Conservation (phyloP, 35 echinoderm and acorn worm genomes). For the Hemicentrotus pulcherrimus region DNA sequence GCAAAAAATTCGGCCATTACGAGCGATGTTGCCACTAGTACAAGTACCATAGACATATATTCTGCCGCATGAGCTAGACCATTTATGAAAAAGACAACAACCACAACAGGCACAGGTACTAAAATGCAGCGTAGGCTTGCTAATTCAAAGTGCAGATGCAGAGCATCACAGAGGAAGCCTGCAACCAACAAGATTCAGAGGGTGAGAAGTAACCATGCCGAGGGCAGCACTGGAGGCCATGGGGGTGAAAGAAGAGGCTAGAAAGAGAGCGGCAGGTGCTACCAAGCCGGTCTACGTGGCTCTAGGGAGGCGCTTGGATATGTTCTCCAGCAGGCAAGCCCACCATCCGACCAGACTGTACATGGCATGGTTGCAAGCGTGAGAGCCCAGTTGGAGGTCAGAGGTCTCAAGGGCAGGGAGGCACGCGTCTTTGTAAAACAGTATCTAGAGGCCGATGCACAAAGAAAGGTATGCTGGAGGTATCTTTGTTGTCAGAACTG, state of each 20-base stretch:
- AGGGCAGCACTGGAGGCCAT: background rate
- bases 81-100: too few species aligned
- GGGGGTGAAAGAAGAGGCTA: background rate
- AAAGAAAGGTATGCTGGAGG: conserved; percentile 58
- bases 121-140: too few species aligned
- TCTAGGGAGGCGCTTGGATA: conserved; percentile 58
- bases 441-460: conserved; percentile 64
- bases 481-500: conserved; percentile 46
- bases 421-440: conserved; percentile 60
- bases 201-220: background rate
- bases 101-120: too few species aligned
- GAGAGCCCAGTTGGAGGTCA: conserved; percentile 40
- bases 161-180: too few species aligned
- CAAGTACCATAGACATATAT: too few species aligned
- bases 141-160: too few species aligned
- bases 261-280: background rate
- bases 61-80: too few species aligned
- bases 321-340: conserved; percentile 39
- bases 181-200: too few species aligned
- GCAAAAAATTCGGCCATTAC: too few species aligned
- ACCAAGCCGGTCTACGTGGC: conserved; percentile 29
- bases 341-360: conserved; percentile 51
- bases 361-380: conserved; percentile 68
- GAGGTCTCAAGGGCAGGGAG: background rate
- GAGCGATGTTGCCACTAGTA: too few species aligned